Base-by-base conservation (phyloP, 2,797 vertebrate genomes). In the Huso huso region DNA sequence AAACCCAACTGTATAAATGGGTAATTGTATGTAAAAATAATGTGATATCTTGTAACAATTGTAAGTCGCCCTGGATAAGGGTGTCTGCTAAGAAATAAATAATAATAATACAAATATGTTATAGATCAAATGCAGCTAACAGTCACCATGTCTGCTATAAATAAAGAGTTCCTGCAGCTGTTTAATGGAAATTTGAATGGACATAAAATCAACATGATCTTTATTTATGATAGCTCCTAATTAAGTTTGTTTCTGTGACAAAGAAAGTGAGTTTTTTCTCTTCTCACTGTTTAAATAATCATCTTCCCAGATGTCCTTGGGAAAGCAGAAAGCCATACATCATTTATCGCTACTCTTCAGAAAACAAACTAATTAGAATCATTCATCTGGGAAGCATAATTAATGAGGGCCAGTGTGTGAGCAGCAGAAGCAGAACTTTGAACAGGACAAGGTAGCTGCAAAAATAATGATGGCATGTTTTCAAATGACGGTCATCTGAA, bases 171-270 rank as follows among this genome's bases (percentile, higher is more conserved):
- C 37, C 37, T 37, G 37, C 37, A 37, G 37, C 37, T 37, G 37
- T 37, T 70, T 61, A 69, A 76, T 66, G 63, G 69, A 65, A 71
- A 52, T 67, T 13, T 15, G 63, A 61, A 63, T 18, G 49, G 63
- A 49, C 68, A 62, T 48, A 71, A 72, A 69, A 71, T 58, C 71
- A 65, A 68, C 67, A 48, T 68, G 59, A 52, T 69, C 51, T 48
- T 70, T 70, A 78, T 76, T 77, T 74, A 71, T 70, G 65, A 74
- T 70, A 18, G 68, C 66, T 69, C 51, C 69, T 72, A 69, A 69
- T 75, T 69, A 69, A 58, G 73, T 74, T 73, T 74, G 64, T 57
- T 66, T 70, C 68, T 61, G 9, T 63, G 48, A 65, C 68, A 65
- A 68, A 73, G 63, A 37, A 49, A 65, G 64, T 66, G 53, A 70